Evolutionary conservation across 2,113 vertebrate species (phyloP).

Genomic region (Ageneiosus marmoratus): DNA sequence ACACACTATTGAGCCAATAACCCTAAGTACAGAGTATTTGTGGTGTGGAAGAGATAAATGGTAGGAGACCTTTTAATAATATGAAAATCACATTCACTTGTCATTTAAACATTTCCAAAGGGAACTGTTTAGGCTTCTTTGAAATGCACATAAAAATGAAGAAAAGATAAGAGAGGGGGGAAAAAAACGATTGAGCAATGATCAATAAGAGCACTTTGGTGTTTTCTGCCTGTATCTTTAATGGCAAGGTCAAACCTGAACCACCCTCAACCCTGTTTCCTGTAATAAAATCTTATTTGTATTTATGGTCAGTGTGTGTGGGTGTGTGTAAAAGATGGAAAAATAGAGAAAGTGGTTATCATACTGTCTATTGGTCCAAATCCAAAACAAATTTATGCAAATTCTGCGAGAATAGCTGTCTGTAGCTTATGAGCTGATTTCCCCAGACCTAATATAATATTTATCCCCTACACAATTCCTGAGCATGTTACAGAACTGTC

Average conservation of each 20-base stretch:
- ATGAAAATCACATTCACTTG: conserved; percentile 24
- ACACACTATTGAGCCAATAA: conserved; percentile 8
- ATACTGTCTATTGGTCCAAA: conserved; percentile 32
- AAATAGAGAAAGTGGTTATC: conserved; percentile 2
- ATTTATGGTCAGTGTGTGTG: conserved; percentile 4
- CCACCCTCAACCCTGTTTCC: not conserved
- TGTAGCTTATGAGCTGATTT: conserved; percentile 17
- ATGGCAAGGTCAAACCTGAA: not conserved
- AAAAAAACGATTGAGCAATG: not conserved
- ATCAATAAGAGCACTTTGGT: not conserved
- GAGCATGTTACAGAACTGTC: not conserved
- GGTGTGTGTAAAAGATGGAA: not conserved
- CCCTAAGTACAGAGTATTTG: conserved; percentile 1
- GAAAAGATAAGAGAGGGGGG: not conserved
- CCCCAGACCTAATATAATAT: not conserved
- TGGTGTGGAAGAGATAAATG: not conserved
- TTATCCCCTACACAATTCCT: conserved; percentile 4
- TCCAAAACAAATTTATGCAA: conserved; percentile 40
- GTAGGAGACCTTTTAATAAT: conserved; percentile 21
- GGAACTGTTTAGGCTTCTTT: conserved; percentile 17
- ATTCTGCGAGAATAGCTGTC: conserved; percentile 32
- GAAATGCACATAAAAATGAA: conserved; percentile 34
- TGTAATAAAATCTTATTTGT: conserved; percentile 14
- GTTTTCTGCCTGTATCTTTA: not conserved
- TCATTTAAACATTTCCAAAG: conserved; percentile 19